A percentile compares a stretch with the other conserved stretches of the same genome.
These are phyloP conservation scores for Hetaerina titia DNA, from an alignment of 2,888 invertebrate genomes.

Conservation along the genomic window DNA sequence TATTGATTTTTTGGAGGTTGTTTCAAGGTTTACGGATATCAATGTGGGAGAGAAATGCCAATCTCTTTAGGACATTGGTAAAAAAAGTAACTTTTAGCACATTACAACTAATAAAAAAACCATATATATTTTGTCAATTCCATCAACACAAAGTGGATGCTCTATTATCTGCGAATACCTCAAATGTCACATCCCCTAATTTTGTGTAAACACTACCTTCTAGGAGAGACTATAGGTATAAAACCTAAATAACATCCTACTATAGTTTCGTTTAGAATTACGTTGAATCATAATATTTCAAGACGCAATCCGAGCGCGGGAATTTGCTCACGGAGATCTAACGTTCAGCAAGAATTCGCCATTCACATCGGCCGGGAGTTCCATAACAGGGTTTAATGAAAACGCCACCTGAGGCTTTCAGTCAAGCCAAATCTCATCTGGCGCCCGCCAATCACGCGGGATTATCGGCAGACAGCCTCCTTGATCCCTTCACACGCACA, in stretches of 20 bases:
- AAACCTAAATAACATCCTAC: neutral
- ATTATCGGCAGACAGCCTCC: conserved; percentile 23
- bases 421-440: conserved; percentile 8
- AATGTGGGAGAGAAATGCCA: no score
- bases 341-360: neutral
- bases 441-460: conserved; percentile 6
- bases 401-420: conserved; percentile 25
- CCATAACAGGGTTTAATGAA: neutral
- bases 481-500: neutral
- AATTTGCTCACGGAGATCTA: neutral
- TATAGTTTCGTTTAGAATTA: neutral
- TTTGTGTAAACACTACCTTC: neutral
- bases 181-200: no score
- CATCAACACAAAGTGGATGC: no score
- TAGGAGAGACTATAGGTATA: no score
- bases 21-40: no score
- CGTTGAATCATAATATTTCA: neutral
- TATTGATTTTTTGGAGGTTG: neutral
- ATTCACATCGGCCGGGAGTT: neutral
- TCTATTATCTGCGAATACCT: no score
- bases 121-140: no score
- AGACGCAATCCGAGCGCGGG: neutral
- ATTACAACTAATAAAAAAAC: no score
- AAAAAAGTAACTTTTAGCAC: no score
- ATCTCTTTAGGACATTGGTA: no score